These are phyloP conservation scores for Saturnia japonica DNA, from an alignment of 2,888 invertebrate genomes.

Conservation along the genomic window DNA sequence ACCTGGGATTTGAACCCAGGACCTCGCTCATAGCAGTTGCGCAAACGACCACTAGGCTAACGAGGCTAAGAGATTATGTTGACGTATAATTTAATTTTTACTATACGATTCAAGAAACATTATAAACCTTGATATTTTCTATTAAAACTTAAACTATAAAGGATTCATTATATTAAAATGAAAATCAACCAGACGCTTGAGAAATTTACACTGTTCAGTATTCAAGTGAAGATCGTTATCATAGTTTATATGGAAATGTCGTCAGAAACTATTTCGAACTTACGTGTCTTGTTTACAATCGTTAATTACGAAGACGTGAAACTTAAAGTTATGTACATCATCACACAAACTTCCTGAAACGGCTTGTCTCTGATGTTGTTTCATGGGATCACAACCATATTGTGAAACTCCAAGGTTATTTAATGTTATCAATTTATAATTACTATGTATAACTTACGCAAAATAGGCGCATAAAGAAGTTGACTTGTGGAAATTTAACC, in stretches of 20 bases:
- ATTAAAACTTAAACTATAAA: background rate
- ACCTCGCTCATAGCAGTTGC: no score
- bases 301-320: conserved; percentile 30
- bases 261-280: conserved; percentile 23
- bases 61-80: no score
- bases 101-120: background rate
- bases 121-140: background rate
- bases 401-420: conserved; percentile 17
- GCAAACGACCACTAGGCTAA: no score
- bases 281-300: conserved; percentile 30
- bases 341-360: conserved; percentile 20
- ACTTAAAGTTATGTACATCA: conserved; percentile 21
- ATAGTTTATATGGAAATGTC: conserved; percentile 21
- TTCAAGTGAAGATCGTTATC: conserved; percentile 19
- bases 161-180: background rate
- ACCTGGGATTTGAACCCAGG: no score
- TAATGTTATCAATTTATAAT: background rate
- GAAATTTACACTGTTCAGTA: conserved; percentile 24
- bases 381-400: conserved; percentile 17
- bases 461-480: no score
- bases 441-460: background rate
- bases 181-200: background rate
- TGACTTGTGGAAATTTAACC: no score
- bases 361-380: conserved; percentile 19
- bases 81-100: background rate